A percentile compares a stretch with the other conserved stretches of the same genome.
These are phyloP conservation scores for Caenorhabditis elegans DNA, from an alignment of 1,140 invertebrate genomes.

Conservation along the genomic window DNA sequence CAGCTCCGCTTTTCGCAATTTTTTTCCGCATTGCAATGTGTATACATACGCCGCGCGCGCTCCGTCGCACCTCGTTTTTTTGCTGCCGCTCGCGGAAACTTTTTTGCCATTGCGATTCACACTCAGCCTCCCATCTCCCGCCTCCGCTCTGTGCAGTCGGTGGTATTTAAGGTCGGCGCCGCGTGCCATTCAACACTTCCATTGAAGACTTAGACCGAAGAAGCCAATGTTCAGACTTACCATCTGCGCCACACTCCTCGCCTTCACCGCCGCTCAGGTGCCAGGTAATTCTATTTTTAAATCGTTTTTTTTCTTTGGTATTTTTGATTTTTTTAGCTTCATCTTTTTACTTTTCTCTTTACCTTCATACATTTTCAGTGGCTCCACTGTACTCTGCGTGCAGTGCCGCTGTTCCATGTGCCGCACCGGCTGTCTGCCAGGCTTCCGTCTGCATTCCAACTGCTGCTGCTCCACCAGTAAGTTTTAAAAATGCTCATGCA, in stretches of 20 bases:
- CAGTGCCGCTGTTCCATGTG: slow-evolving; percentile 46
- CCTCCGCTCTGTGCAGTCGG: background rate
- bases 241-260: slow-evolving; percentile 38
- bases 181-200: slow-evolving; percentile 12
- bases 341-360: background rate
- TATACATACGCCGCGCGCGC: background rate
- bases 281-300: slow-evolving; percentile 11
- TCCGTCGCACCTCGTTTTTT: background rate
- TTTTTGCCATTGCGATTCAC: slow-evolving; percentile 31
- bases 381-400: slow-evolving; percentile 52
- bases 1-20: background rate
- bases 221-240: slow-evolving; percentile 36
- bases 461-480: slow-evolving; percentile 4
- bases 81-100: background rate
- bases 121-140: too few species aligned
- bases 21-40: slow-evolving; percentile 24
- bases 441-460: slow-evolving; percentile 46
- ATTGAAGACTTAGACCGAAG: slow-evolving; percentile 17
- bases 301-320: background rate
- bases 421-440: slow-evolving; percentile 48
- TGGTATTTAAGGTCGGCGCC: background rate
- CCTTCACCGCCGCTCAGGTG: slow-evolving; percentile 24
- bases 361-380: background rate
- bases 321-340: background rate
- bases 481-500: too few species aligned